Evolutionary conservation across 2,888 invertebrate genomes (phyloP), one percentile per base, ranked within the genome.

Genomic region (Catocala sponsa): DNA sequence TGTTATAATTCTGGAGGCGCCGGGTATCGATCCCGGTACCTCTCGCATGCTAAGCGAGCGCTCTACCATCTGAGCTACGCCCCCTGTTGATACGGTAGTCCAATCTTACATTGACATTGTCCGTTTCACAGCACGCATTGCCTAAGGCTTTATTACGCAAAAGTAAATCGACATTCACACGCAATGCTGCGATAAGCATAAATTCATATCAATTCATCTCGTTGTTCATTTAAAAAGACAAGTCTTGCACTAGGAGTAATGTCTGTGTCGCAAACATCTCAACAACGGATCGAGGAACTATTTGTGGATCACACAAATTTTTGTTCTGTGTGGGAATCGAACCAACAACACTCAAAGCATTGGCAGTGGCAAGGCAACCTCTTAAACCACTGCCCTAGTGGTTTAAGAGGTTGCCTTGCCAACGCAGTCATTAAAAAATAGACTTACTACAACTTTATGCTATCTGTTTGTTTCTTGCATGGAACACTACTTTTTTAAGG

Each of bases 11-110:
- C 33, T 73, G 71, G 73, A 73, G 73, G 72, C 73, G 72, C 68
- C 64, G 57, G 63, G 68, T 65, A 58, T 94, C 92, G 92, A 94
- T 94, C 93, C 94, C 94, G 91, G 92, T 94, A 94, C 94, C 91
- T 94, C 94, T 94, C 94, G 81, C 91, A 91, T 91, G 91, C 91
- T 91, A 91, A 91, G 90, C 91, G 90, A 92, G 91, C 91, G 91
- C 89, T 90, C 87, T 89, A 89, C 63, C 63, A 64, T 64, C 63
- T 64, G 63, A 63, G 63, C 63, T 63, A 63, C 63, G 63, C 63
- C 63, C 63, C 63, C 63, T 51, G 63, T 44, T 76, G 11, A 1
- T 10, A 15, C 0, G 25, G 4, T 0, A 0, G 15, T 6, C 11
- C 10, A 46, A 46, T 10, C 46, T 15, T 46, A 2, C 25, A 15